These are phyloP conservation scores for Dioctria rufipes DNA, from an alignment of 2,888 invertebrate species.

Conservation along the genomic window DNA sequence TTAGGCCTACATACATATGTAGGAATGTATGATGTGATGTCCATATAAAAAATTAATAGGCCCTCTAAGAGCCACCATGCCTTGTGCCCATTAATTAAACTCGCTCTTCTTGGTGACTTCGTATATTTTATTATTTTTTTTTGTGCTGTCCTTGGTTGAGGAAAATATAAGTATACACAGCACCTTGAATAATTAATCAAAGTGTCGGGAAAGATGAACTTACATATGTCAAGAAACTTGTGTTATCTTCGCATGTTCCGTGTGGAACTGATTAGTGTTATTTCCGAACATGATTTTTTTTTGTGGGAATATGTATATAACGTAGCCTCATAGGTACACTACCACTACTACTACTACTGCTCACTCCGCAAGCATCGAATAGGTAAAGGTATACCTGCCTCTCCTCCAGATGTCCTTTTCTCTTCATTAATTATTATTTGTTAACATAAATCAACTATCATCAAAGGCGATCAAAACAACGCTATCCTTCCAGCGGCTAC, in stretches of 20 bases:
- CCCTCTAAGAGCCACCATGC: slow-evolving; percentile 25
- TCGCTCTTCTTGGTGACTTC: slow-evolving; percentile 46
- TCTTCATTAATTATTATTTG: slow-evolving; percentile 42
- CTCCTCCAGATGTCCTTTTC: slow-evolving; percentile 21
- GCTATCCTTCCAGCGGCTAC: slow-evolving; percentile 33
- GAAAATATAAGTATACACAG: not conserved
- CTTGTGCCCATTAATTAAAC: slow-evolving; percentile 52
- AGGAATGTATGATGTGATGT: slow-evolving; percentile 14
- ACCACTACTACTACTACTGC: too few relatives aligned
- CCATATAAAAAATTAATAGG: slow-evolving; percentile 52
- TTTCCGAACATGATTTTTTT: not conserved
- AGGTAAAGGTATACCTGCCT: not conserved
- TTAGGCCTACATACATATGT: not conserved
- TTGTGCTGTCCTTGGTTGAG: slow-evolving; percentile 12
- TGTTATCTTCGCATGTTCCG: not conserved
- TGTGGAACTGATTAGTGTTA: not conserved
- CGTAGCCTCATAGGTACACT: too few relatives aligned
- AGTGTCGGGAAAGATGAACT: slow-evolving; percentile 18
- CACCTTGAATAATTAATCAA: slow-evolving; percentile 44
- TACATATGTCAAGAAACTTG: slow-evolving; percentile 6
- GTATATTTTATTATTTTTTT: not conserved
- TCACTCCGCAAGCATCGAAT: too few relatives aligned
- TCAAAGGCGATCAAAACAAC: slow-evolving; percentile 41
- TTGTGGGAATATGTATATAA: not conserved
- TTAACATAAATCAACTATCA: slow-evolving; percentile 43